These are phyloP conservation scores for Gonatopus flavifemur DNA, from an alignment of 1,140 invertebrate species.

Conservation along the genomic window DNA sequence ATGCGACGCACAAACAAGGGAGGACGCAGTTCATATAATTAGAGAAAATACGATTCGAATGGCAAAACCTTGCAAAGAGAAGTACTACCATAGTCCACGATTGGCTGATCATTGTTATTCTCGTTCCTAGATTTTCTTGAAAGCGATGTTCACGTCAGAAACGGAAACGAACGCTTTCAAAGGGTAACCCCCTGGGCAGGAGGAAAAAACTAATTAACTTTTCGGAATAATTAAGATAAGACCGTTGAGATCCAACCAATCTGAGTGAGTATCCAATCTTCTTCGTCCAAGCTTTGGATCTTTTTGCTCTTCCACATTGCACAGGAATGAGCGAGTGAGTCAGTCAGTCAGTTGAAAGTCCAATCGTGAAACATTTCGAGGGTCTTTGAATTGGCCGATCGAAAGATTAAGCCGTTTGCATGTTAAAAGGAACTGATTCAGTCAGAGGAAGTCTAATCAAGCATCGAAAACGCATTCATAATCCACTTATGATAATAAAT, in stretches of 20 bases:
- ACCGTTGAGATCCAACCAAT: conserved; percentile 40
- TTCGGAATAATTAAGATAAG: conserved; percentile 54
- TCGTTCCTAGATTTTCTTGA: conserved; percentile 39
- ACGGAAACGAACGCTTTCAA: conserved; percentile 42
- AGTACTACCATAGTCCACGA: too few relatives aligned
- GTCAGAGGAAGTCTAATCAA: conserved; percentile 5
- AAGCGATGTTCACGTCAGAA: conserved; percentile 35
- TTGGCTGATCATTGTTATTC: conserved; percentile 37
- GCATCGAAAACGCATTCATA: conserved; percentile 2
- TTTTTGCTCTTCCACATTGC: conserved; percentile 19
- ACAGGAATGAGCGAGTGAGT: conserved; percentile 22
- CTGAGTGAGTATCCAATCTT: too few relatives aligned
- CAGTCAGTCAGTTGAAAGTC: too few relatives aligned
- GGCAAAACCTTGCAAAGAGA: too few relatives aligned
- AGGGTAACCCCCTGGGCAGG: conserved; percentile 26
- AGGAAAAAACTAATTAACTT: conserved; percentile 53
- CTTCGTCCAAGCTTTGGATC: too few relatives aligned
- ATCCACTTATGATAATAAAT: too few relatives aligned
- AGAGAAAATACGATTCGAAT: too few relatives aligned
- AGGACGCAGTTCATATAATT: too few relatives aligned
- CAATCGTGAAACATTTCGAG: too few relatives aligned
- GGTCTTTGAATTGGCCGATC: conserved; percentile 27
- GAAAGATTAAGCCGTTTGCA: conserved; percentile 43
- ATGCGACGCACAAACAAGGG: too few relatives aligned
- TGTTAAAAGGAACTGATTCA: conserved; percentile 19